Conservation (phyloP, 2,113 vertebrate species). For the Gobiocypris rarus region DNA sequence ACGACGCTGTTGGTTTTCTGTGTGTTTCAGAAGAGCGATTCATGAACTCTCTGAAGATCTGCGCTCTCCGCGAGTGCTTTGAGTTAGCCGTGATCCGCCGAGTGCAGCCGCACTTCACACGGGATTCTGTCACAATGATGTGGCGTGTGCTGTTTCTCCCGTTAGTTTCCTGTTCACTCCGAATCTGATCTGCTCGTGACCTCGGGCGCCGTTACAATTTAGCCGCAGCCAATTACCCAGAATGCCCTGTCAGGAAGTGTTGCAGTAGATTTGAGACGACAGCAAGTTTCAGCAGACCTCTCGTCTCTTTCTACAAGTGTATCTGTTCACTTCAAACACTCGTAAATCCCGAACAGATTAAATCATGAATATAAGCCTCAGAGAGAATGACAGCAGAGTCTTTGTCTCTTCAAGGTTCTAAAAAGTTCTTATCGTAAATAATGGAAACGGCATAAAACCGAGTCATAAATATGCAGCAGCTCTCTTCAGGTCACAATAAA, state of each 20-base stretch:
- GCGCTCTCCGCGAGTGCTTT: fast-evolving
- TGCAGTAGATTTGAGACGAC: background rate
- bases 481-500: background rate
- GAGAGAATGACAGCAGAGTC: background rate
- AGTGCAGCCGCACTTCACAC: background rate
- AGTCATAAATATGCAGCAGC: slow-evolving; percentile 13
- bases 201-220: slow-evolving; percentile 17
- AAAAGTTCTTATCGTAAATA: background rate
- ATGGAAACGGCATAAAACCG: background rate
- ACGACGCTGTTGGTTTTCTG: background rate
- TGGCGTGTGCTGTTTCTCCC: background rate
- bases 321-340: background rate
- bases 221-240: slow-evolving; percentile 46
- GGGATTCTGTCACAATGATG: background rate
- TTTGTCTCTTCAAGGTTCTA: background rate
- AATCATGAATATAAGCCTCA: background rate
- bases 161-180: background rate
- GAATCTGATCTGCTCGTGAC: slow-evolving; percentile 24
- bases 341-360: background rate
- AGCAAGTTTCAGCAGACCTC: background rate
- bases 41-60: background rate
- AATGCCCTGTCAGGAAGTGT: slow-evolving; percentile 37
- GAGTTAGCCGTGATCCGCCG: background rate
- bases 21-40: background rate
- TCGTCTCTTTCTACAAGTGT: background rate